phyloP scores from a whole-genome alignment of 1,140 invertebrate species.

The Zaprionus gabonicus region DNA sequence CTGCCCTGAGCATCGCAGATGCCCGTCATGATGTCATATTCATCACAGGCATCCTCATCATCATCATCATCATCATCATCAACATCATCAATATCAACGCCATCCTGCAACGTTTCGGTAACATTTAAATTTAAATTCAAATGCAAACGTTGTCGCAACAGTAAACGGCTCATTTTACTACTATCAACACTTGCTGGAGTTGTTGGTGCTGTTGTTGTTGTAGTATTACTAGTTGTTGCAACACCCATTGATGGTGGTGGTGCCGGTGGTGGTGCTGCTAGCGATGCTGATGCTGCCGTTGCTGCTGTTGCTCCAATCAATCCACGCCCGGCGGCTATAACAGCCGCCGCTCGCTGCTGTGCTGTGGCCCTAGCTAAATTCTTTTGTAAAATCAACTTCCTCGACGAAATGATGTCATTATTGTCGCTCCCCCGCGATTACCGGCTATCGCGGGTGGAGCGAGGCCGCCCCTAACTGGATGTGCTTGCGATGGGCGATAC shows the following conservation, averaged over 20 bases:
- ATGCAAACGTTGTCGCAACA: conserved; percentile 78
- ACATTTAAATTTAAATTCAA: conserved; percentile 81
- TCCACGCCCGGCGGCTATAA: conserved; percentile 69
- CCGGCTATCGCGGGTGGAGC: conserved; percentile 85
- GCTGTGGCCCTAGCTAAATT: conserved; percentile 83
- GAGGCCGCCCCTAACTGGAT: conserved; percentile 92
- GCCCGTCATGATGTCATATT: conserved; percentile 11
- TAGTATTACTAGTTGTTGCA: conserved; percentile 27
- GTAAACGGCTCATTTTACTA: conserved; percentile 65
- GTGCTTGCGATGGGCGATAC: conserved; percentile 93
- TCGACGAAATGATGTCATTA: conserved; percentile 85
- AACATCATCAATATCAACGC: conserved; percentile 82
- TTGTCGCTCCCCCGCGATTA: conserved; percentile 85
- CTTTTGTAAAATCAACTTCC: conserved; percentile 84
- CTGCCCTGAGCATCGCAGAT: conserved; percentile 49
- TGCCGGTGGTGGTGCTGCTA: conserved; percentile 37
- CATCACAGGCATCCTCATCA: conserved; percentile 18
- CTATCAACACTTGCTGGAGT: conserved; percentile 42
- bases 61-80: conserved; percentile 72
- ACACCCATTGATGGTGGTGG: conserved; percentile 34
- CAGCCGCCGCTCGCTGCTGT: conserved; percentile 74
- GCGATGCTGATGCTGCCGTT: conserved; percentile 51
- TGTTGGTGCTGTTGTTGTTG: conserved; percentile 33
- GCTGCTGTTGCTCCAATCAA: conserved; percentile 49
- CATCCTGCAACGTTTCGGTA: conserved; percentile 71